phyloP scores from a whole-genome alignment of 2,113 vertebrate genomes.

The Alligator mississippiensis region DNA sequence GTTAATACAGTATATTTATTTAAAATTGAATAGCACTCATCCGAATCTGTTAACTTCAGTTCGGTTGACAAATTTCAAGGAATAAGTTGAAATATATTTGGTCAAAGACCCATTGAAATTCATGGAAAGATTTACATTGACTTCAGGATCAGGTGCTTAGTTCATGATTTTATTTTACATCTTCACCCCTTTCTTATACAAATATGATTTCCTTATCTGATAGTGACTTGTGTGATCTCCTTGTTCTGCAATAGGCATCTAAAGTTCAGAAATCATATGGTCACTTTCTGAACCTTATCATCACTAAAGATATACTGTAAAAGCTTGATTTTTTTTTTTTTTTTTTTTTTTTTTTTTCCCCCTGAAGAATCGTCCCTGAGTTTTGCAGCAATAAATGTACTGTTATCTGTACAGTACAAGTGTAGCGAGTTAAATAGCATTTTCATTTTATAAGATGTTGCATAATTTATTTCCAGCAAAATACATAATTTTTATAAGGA shows the following conservation, averaged over 20 bases:
- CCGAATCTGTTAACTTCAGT: too few relatives aligned
- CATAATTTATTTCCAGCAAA: background rate
- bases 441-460: background rate
- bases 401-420: background rate
- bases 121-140: too few relatives aligned
- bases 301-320: background rate
- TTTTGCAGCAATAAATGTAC: background rate
- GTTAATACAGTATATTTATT: background rate
- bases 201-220: too few relatives aligned
- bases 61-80: too few relatives aligned
- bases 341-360: too few relatives aligned
- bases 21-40: background rate
- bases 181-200: too few relatives aligned
- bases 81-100: too few relatives aligned
- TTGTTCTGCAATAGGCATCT: background rate
- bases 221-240: too few relatives aligned
- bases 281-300: background rate
- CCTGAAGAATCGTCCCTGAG: background rate
- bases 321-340: background rate
- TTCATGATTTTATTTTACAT: too few relatives aligned
- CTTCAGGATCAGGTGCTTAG: too few relatives aligned
- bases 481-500: background rate
- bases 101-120: too few relatives aligned
- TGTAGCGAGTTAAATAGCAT: background rate
- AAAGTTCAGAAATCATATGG: background rate